Evolutionary conservation across 2,888 invertebrate genomes (phyloP), one percentile per base, ranked within the genome.

Genomic region (Uropetala carovei): DNA sequence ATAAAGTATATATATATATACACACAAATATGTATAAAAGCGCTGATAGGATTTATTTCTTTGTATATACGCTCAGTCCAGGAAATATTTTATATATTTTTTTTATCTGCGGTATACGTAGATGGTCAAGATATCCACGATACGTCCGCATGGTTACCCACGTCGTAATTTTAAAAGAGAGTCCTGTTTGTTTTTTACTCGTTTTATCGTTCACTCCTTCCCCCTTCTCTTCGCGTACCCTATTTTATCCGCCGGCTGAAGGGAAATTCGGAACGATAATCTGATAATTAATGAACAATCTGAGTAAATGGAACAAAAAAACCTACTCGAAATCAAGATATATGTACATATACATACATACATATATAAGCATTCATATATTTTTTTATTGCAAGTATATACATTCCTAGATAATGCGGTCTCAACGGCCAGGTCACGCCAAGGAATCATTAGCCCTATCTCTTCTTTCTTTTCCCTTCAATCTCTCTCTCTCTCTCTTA

Each of bases 231-330:
- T 68, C 22, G 22, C 18, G 18, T 16, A 68, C 9, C 68, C 22
- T 68, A 18, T 68, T 68, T 68, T 68, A 68, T 68, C 68, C 68
- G 3, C 68, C n/a, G 68, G 18, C 68, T 68, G n/a, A 22, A 18
- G 68, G 68, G 68, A 68, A 68, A 68, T 68, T 68, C 22, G 68
- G 68, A 18, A 22, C 68, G 68, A 68, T 68, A 68, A 68, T 68
- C 68, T 68, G 68, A 68, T 68, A 68, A 68, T 68, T 68, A 68
- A 68, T 22, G 68, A 68, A 0, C 68, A 18, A 68, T 68, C n/a
- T 18, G 68, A 68, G 68, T 68, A 68, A 68, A 68, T 16, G 68
- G 68, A 68, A 68, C 68, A 18, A 68, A 18, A 68, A 68, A 68
- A 68, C n/a, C 5, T 18, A n/a, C n/a, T 68, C n/a, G 68, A 68